These are phyloP conservation scores for Dasyurus viverrinus DNA, from an alignment of 2,113 vertebrate species.

Conservation along the genomic window DNA sequence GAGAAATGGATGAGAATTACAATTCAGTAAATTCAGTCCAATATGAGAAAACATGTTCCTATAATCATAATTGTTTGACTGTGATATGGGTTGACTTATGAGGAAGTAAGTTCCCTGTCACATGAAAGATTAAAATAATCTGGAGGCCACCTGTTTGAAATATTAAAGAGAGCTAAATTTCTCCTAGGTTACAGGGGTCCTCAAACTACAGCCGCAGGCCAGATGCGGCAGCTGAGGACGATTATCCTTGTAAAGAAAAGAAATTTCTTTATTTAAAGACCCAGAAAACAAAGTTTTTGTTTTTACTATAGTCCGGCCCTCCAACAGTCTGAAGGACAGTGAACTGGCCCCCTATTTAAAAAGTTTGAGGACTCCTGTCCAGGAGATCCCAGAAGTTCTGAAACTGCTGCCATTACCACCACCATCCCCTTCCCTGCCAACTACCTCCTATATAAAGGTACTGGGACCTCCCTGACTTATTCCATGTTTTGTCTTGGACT, in stretches of 20 bases:
- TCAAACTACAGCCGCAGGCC: too few relatives aligned
- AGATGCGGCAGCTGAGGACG: too few relatives aligned
- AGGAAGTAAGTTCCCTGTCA: neutral
- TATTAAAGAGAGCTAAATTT: neutral
- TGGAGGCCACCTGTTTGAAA: neutral
- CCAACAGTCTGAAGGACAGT: too few relatives aligned
- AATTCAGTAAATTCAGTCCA: neutral
- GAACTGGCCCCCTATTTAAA: too few relatives aligned
- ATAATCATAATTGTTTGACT: neutral
- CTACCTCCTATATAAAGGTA: neutral
- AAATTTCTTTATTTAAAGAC: too few relatives aligned
- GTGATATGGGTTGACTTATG: neutral
- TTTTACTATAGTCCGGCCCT: too few relatives aligned
- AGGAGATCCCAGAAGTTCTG: neutral
- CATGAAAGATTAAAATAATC: neutral
- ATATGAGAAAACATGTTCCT: neutral
- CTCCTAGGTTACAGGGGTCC: too few relatives aligned
- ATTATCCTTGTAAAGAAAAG: too few relatives aligned
- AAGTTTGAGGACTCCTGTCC: too few relatives aligned
- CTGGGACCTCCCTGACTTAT: neutral
- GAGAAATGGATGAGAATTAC: neutral
- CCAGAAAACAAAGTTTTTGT: too few relatives aligned
- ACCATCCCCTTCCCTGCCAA: neutral
- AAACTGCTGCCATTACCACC: neutral
- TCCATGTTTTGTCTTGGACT: neutral